phyloP scores from a whole-genome alignment of 1,140 invertebrate species.

The Eriosoma lanigerum region DNA sequence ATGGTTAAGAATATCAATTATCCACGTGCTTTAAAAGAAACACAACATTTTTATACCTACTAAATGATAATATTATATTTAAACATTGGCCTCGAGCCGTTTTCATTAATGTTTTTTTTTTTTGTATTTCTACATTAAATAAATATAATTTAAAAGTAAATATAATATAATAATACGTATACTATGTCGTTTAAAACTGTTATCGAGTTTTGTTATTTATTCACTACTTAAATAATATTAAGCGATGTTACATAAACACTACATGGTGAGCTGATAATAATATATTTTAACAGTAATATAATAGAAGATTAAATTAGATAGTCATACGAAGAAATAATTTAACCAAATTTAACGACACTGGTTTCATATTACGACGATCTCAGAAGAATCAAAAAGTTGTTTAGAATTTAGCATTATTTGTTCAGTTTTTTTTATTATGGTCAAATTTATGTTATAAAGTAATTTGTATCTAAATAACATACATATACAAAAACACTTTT shows the following conservation, averaged over 20 bases:
- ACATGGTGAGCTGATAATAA: not conserved
- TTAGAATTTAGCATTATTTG: not conserved
- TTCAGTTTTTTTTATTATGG: conserved; percentile 18
- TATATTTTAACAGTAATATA: too few relatives aligned
- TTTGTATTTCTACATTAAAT: not conserved
- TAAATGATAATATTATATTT: not conserved
- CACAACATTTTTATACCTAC: not conserved
- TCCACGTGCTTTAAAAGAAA: not conserved
- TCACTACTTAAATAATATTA: not conserved
- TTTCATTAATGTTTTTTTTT: not conserved
- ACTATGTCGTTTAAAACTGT: not conserved
- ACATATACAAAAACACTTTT: not conserved
- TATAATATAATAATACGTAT: not conserved
- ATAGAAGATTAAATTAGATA: too few relatives aligned
- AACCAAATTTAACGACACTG: too few relatives aligned
- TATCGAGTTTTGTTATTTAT: not conserved
- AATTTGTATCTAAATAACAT: not conserved
- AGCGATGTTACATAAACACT: not conserved
- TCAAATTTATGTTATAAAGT: too few relatives aligned
- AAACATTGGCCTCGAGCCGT: not conserved
- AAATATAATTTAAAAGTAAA: not conserved
- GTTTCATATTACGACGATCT: too few relatives aligned
- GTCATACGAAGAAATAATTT: too few relatives aligned
- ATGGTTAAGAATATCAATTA: not conserved
- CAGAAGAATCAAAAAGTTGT: too few relatives aligned